These are phyloP conservation scores for Agapornis canus DNA, from an alignment of 2,797 vertebrate species.

Conservation along the genomic window DNA sequence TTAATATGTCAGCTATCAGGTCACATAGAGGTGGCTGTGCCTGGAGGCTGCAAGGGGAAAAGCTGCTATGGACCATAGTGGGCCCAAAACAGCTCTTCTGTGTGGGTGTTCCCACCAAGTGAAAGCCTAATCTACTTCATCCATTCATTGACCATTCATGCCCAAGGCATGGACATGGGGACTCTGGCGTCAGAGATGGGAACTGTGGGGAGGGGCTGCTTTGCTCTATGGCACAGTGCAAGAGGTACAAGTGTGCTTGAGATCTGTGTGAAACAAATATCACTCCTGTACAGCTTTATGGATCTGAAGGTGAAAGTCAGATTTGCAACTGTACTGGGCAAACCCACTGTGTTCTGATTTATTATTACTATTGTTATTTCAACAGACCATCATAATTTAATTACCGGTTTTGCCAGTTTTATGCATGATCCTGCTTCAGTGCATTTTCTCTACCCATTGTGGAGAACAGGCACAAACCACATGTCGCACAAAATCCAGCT, in stretches of 20 bases:
- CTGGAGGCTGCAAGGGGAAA: neutral
- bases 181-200: neutral
- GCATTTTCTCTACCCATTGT: neutral
- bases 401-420: neutral
- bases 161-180: neutral
- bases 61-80: neutral
- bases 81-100: neutral
- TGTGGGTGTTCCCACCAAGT: neutral
- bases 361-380: neutral
- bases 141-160: accelerated
- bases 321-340: neutral
- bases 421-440: neutral
- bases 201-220: neutral
- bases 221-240: neutral
- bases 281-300: neutral
- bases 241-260: neutral
- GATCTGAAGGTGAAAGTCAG: neutral
- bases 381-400: neutral
- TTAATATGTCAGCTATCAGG: neutral
- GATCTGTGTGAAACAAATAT: accelerated
- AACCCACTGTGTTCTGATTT: neutral
- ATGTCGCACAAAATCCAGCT: neutral
- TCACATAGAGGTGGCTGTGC: neutral
- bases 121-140: neutral
- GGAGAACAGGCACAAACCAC: neutral